Conservation (phyloP, 2,888 invertebrate species). For the Acronicta leporina region DNA sequence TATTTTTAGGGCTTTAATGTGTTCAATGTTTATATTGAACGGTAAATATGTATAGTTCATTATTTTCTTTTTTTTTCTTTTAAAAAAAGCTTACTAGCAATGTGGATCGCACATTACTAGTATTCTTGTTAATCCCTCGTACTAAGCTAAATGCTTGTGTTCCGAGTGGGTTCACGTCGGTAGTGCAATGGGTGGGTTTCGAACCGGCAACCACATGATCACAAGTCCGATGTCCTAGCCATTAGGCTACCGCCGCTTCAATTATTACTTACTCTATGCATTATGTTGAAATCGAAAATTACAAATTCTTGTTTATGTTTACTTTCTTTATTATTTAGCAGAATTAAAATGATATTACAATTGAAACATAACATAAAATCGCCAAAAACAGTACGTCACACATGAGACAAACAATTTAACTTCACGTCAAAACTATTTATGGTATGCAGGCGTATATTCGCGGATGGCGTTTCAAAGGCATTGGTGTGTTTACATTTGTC, state of each 20-base stretch:
- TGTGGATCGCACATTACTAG: too few relatives aligned
- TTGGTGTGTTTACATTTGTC: conserved; percentile 82
- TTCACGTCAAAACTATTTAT: conserved; percentile 63
- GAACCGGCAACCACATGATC: too few relatives aligned
- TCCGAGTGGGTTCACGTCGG: too few relatives aligned
- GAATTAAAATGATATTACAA: background rate
- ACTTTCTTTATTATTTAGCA: background rate
- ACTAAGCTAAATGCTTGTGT: too few relatives aligned
- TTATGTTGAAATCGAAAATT: too few relatives aligned
- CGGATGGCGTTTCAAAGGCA: conserved; percentile 80
- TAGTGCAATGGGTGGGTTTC: too few relatives aligned
- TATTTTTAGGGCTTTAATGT: conserved; percentile 13
- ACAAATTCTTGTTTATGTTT: too few relatives aligned
- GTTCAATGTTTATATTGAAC: conserved; percentile 13
- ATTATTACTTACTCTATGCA: too few relatives aligned
- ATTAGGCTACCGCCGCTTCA: too few relatives aligned
- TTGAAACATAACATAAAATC: conserved; percentile 3
- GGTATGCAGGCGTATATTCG: conserved; percentile 62
- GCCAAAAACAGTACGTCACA: conserved; percentile 29
- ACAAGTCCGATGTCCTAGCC: too few relatives aligned
- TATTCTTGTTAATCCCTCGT: too few relatives aligned
- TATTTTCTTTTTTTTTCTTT: background rate
- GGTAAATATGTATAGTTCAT: conserved; percentile 13
- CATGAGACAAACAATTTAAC: conserved; percentile 58
- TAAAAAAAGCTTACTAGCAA: too few relatives aligned